Evolutionary conservation across 2,888 invertebrate species (phyloP).

Genomic region (Hetaerina titia): DNA sequence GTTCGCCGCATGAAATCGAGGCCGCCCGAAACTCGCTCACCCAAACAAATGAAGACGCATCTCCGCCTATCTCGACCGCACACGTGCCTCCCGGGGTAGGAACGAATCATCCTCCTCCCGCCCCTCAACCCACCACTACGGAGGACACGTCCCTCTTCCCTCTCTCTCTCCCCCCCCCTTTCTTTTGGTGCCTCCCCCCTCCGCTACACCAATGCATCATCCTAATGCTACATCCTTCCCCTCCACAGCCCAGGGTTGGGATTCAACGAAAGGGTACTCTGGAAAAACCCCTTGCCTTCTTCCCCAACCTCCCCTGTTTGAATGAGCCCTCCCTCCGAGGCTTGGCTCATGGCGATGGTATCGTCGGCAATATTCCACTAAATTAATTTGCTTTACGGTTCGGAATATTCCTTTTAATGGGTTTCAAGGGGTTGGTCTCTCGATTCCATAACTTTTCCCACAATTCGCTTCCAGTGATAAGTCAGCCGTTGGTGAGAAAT

Average conservation of each 20-base stretch:
- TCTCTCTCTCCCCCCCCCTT: neutral
- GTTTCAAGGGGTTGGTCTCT: neutral
- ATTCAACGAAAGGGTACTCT: neutral
- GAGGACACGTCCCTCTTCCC: no score
- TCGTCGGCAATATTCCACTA: slow-evolving; percentile 32
- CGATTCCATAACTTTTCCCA: slow-evolving; percentile 14
- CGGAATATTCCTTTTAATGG: slow-evolving; percentile 11
- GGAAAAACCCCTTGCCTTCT: neutral
- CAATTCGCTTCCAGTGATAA: neutral
- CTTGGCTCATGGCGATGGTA: neutral
- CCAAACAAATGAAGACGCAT: slow-evolving; percentile 32
- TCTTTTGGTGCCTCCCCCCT: no score
- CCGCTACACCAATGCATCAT: neutral
- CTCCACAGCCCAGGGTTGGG: neutral
- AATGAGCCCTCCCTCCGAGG: neutral
- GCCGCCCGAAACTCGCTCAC: neutral
- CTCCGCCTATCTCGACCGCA: neutral
- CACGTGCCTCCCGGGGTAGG: neutral
- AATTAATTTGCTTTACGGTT: slow-evolving; percentile 24
- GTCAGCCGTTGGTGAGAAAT: neutral
- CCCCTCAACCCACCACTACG: neutral
- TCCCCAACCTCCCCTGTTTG: neutral
- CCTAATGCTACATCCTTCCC: neutral
- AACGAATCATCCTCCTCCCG: no score
- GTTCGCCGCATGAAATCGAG: neutral